Base-by-base conservation (phyloP, 2,113 vertebrate species). In the Synodontis membranacea region DNA sequence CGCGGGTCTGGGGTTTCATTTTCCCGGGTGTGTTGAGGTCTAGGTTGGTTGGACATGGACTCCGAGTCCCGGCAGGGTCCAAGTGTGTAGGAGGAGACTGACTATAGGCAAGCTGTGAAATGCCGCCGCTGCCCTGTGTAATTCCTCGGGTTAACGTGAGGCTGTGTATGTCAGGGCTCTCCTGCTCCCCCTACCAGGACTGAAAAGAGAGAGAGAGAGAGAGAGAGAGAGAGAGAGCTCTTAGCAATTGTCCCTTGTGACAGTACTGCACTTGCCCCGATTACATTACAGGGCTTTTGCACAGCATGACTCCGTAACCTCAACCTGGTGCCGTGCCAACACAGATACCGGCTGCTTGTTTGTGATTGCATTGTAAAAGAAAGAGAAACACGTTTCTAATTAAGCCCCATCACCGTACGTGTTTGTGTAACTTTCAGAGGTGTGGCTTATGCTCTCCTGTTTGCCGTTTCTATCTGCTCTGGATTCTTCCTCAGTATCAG, bases 231-330 rank as follows among this genome's bases (percentile, higher is more conserved):
- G 66, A 4, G 44, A 2, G 39, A 42, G 23, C 48, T 87, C 66
- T 80, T 62, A 76, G 88, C 48, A 82, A 3, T 60, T 15, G 89
- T 92, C 90, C 92, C 89, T 89, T 91, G 90, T 87, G 92, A 88
- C 0, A 88, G 90, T 88, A 86, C 88, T 92, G 88, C 89, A 88
- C 90, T 90, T 86, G 89, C 86, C 86, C 86, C 93, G 92, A 92
- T 94, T 89, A 42, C 89, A 92, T 96, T 93, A 96, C 94, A 93
- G 89, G 84, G 91, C 91, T 92, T 92, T 92, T 91, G 91, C 93
- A 93, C 84, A 83, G 93, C 94, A 92, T 94, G 91, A 93, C 60
- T 86, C 93, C 94, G 96, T 96, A 95, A 96, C 95, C 95, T 93
- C 90, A 86, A 23, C 89, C 86, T 97, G 96, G 96, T 94, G 42